Evolutionary conservation across 1,140 invertebrate species (phyloP), one percentile per base, ranked within the genome.

Genomic region (Holotrichia oblita): DNA sequence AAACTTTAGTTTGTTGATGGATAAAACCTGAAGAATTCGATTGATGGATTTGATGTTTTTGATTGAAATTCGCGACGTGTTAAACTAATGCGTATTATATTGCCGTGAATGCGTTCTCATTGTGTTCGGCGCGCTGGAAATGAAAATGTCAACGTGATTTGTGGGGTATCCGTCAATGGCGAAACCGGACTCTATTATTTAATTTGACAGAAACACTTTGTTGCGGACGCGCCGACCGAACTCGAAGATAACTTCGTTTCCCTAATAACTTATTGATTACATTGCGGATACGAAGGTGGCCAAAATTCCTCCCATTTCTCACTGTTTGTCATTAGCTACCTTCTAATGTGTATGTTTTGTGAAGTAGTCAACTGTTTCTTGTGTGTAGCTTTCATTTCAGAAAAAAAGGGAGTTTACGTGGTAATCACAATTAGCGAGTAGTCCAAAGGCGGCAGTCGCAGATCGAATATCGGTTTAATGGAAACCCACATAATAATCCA

Each of bases 171-270:
- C 61, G 61, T 69, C 61, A 69, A 69, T 27, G 20, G 22, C 27
- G 61, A 69, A 69, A 69, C 61, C 61, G 61, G 61, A 69, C 61
- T 24, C 61, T 34, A 69, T 69, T 69, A 69, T 69, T 69, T 69
- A 69, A 69, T 69, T 69, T 34, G 61, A 69, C 61, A 69, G 61
- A 69, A 69, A 69, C 61, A 69, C 61, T 69, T 69, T 34, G 61
- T 69, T 69, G 61, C 61, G 61, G 61, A 17, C 61, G 61, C 22
- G 22, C 9, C 20, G 61, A 69, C 22, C 61, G 22, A 34, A 27
- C 61, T 69, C 61, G 22, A 69, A 34, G 61, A 69, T 69, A 69
- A 69, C 61, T 69, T 69, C 27, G 61, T 69, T 69, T 24, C 61
- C 24, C 22, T 69, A 69, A 69, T 27, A 69, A 69, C 27, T 69